phyloP scores from a whole-genome alignment of 2,888 invertebrate species.

The Meandrusa payeni region DNA sequence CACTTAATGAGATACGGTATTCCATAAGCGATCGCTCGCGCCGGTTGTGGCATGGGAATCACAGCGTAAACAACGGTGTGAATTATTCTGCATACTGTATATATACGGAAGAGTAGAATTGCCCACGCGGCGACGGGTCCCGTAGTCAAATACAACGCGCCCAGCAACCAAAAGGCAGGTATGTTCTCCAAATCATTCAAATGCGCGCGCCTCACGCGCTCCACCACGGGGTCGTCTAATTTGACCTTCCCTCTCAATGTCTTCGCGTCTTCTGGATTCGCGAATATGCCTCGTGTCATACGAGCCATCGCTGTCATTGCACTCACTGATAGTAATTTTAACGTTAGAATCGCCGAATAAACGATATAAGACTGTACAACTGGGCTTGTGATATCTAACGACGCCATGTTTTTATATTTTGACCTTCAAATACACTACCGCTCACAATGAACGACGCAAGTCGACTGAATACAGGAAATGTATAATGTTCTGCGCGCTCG shows the following conservation, averaged over 20 bases:
- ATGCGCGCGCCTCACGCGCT: conserved; percentile 79
- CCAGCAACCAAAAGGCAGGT: conserved; percentile 82
- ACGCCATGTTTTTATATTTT: conserved; percentile 10
- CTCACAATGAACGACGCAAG: conserved; percentile 1
- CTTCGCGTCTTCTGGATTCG: conserved; percentile 62
- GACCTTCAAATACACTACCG: not conserved
- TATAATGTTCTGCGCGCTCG: too few relatives aligned
- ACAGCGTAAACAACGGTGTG: conserved; percentile 85
- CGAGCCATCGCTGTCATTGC: conserved; percentile 47
- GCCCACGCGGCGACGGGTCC: conserved; percentile 69
- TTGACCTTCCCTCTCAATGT: conserved; percentile 51
- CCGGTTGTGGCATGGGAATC: conserved; percentile 80
- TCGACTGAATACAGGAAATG: too few relatives aligned
- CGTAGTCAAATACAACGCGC: conserved; percentile 81
- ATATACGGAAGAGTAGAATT: conserved; percentile 66
- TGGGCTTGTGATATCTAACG: conserved; percentile 41
- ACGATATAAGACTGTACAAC: conserved; percentile 59
- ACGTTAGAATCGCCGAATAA: conserved; percentile 56
- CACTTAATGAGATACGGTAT: conserved; percentile 47
- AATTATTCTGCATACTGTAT: conserved; percentile 75
- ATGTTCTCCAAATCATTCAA: conserved; percentile 88
- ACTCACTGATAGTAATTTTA: conserved; percentile 51
- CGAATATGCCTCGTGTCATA: conserved; percentile 43
- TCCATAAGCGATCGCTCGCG: conserved; percentile 54
- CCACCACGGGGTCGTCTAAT: conserved; percentile 54